These are phyloP conservation scores for Meloidogyne chitwoodi DNA, from an alignment of 1,140 invertebrate species.

Conservation along the genomic window DNA sequence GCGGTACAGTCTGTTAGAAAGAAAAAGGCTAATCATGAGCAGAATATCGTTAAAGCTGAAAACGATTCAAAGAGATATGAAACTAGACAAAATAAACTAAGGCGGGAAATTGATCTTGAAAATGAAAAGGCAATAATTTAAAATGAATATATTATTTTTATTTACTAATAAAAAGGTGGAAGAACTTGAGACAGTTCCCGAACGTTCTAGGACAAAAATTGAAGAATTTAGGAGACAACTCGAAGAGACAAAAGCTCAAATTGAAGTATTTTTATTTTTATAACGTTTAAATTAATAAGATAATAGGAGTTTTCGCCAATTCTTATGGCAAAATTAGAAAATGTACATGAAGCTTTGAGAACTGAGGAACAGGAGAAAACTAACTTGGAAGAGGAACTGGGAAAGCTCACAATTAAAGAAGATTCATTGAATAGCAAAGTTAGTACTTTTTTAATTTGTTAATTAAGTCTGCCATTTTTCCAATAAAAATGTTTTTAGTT, in stretches of 20 bases:
- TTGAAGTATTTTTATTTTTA: slow-evolving; percentile 4
- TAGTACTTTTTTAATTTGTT: background rate
- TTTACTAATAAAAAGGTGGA: slow-evolving; percentile 17
- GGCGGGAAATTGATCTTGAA: slow-evolving; percentile 27
- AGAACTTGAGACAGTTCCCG: slow-evolving; percentile 23
- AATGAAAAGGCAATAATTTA: slow-evolving; percentile 18
- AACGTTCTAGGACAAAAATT: slow-evolving; percentile 28
- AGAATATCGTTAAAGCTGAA: slow-evolving; percentile 21
- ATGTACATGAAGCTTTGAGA: background rate
- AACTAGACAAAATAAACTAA: slow-evolving; percentile 29
- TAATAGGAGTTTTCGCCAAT: background rate
- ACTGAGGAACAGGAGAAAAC: slow-evolving; percentile 8
- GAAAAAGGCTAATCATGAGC: slow-evolving; percentile 24
- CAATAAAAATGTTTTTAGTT: slow-evolving; percentile 19
- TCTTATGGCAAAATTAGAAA: slow-evolving; percentile 10
- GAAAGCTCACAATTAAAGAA: slow-evolving; percentile 16
- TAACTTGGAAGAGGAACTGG: slow-evolving; percentile 30
- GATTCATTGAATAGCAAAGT: slow-evolving; percentile 27
- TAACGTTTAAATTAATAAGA: background rate
- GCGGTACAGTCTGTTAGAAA: slow-evolving; percentile 17
- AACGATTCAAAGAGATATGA: slow-evolving; percentile 35
- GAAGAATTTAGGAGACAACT: slow-evolving; percentile 1
- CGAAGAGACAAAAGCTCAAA: slow-evolving; percentile 34
- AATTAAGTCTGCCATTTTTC: background rate
- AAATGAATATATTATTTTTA: background rate